These are phyloP conservation scores for Oreonectes daqikongensis DNA, from an alignment of 2,797 vertebrate species.

Conservation along the genomic window DNA sequence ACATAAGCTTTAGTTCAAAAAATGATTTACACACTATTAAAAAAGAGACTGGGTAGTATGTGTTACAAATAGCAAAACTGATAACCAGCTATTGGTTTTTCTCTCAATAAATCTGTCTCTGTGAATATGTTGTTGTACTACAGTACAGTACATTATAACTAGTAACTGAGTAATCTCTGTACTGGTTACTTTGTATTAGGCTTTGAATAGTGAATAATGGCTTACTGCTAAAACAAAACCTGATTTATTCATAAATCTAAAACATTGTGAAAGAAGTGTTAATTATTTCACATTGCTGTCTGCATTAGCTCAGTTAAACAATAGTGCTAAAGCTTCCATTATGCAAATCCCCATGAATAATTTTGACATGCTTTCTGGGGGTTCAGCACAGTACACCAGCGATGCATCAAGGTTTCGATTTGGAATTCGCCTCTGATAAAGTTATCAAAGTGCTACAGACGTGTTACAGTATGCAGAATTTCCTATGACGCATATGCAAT, in stretches of 20 bases:
- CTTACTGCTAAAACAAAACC: neutral
- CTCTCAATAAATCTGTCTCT: slow-evolving; percentile 4
- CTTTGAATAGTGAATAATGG: neutral
- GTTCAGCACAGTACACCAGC: neutral
- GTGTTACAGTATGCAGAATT: neutral
- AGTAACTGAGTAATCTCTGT: neutral
- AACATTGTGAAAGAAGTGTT: neutral
- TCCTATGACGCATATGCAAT: neutral
- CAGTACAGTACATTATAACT: neutral
- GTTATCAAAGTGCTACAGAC: neutral
- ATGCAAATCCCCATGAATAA: slow-evolving; percentile 7
- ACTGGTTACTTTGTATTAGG: neutral
- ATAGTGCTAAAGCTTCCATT: neutral
- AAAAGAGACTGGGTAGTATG: slow-evolving; percentile 12
- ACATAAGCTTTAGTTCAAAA: slow-evolving; percentile 13
- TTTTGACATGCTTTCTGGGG: neutral
- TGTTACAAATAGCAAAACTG: slow-evolving; percentile 16
- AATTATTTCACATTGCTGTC: slow-evolving; percentile 5
- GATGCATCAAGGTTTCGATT: neutral
- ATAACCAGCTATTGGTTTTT: slow-evolving; percentile 13
- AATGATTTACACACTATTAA: neutral
- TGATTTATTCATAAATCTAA: neutral
- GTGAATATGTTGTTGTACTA: neutral
- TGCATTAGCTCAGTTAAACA: neutral
- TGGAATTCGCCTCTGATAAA: neutral